Percentiles rank a stretch among this genome's conserved stretches.
phyloP scores from a whole-genome alignment of 1,140 invertebrate species.

The Psix sp. region DNA sequence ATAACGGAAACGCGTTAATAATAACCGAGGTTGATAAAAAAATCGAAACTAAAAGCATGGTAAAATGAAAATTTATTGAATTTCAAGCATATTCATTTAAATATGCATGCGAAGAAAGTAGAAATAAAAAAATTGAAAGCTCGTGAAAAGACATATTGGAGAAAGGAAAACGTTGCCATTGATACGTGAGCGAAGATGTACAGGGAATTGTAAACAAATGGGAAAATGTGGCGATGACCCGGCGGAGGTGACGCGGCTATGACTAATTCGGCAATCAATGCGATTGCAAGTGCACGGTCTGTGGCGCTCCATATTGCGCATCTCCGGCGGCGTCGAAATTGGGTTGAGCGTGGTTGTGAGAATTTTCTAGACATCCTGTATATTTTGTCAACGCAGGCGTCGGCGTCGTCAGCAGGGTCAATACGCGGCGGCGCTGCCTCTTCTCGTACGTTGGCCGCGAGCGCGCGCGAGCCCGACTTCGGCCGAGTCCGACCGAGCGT shows the following conservation, averaged over 20 bases:
- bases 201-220: constrained; percentile 18
- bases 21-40: too few relatives aligned
- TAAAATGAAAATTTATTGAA: too few relatives aligned
- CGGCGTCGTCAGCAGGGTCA: constrained; percentile 28
- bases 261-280: constrained; percentile 32
- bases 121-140: too few relatives aligned
- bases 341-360: constrained; percentile 24
- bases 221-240: constrained; percentile 24
- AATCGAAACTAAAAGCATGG: too few relatives aligned
- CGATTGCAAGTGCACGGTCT: constrained; percentile 2
- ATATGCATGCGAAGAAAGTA: too few relatives aligned
- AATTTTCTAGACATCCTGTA: constrained; percentile 38
- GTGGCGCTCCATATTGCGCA: constrained; percentile 18
- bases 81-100: too few relatives aligned
- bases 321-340: constrained; percentile 21
- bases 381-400: constrained; percentile 27
- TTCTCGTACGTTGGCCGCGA: constrained; percentile 24
- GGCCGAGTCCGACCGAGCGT: constrained; percentile 15
- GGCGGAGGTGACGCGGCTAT: background rate
- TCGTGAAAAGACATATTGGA: too few relatives aligned
- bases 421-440: constrained; percentile 27
- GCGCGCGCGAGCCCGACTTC: constrained; percentile 6
- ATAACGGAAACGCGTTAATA: too few relatives aligned
- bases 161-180: too few relatives aligned
- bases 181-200: background rate